These are phyloP conservation scores for Gopherus evgoodei DNA, from an alignment of 2,113 vertebrate species.

Conservation along the genomic window DNA sequence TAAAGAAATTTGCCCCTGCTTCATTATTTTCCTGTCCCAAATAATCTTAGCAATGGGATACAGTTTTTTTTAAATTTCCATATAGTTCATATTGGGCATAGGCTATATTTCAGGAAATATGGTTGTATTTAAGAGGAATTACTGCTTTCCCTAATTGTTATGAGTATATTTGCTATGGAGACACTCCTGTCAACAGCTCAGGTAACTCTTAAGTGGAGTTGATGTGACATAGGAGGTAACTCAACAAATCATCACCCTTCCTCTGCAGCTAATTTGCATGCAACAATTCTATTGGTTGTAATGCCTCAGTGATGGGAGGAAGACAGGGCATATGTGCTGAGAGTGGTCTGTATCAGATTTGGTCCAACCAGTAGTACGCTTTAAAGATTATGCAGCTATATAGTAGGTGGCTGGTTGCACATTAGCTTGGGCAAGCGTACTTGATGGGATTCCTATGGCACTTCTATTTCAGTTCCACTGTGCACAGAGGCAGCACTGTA, in stretches of 20 bases:
- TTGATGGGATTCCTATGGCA: neutral
- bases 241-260: neutral
- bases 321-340: neutral
- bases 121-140: neutral
- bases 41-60: neutral
- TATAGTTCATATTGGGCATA: fast-evolving
- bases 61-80: neutral
- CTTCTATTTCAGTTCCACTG: neutral
- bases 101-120: fast-evolving
- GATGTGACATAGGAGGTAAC: neutral
- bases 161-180: neutral
- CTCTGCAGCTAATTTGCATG: neutral
- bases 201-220: fast-evolving
- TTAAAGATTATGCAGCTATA: fast-evolving
- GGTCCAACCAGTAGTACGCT: neutral
- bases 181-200: neutral
- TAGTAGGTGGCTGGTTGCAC: neutral
- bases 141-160: neutral
- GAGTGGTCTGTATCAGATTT: neutral
- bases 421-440: fast-evolving
- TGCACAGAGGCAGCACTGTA: neutral
- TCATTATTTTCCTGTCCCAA: neutral
- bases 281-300: neutral
- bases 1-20: neutral
- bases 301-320: neutral